Conservation (phyloP, 2,888 invertebrate genomes). For the Orthosia gothica region DNA sequence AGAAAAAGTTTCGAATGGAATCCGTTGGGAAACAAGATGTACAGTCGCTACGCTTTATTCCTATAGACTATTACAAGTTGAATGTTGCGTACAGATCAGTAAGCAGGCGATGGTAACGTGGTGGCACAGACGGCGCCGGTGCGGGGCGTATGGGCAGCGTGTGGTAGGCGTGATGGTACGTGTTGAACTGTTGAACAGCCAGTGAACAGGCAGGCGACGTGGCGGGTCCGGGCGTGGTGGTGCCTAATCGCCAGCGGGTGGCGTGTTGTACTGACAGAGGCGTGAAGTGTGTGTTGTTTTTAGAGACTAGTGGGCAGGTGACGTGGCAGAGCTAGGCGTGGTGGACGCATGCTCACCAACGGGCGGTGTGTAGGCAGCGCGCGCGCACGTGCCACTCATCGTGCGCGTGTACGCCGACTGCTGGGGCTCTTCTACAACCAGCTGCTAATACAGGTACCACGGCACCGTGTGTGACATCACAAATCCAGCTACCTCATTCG, state of each 20-base stretch:
- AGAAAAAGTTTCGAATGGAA: too few species aligned
- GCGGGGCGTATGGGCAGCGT: too few species aligned
- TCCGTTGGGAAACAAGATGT: too few species aligned
- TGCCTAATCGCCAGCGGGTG: slow-evolving; percentile 71
- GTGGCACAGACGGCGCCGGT: too few species aligned
- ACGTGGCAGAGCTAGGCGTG: slow-evolving; percentile 72
- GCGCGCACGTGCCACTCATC: slow-evolving; percentile 56
- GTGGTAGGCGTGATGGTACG: too few species aligned
- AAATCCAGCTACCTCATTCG: background rate
- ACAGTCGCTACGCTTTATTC: too few species aligned
- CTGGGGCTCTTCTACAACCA: slow-evolving; percentile 84
- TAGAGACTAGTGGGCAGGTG: slow-evolving; percentile 74
- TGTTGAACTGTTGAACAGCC: background rate
- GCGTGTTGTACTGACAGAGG: slow-evolving; percentile 44
- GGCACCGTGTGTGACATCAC: background rate
- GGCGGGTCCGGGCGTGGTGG: slow-evolving; percentile 70
- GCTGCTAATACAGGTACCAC: slow-evolving; percentile 74
- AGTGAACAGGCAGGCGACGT: slow-evolving; percentile 74
- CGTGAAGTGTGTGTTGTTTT: too few species aligned
- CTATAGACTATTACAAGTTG: too few species aligned
- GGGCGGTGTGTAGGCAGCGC: slow-evolving; percentile 64
- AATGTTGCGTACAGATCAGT: too few species aligned
- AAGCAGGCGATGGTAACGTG: too few species aligned
- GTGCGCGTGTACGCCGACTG: slow-evolving; percentile 79
- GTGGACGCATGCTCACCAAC: slow-evolving; percentile 67